These are phyloP conservation scores for Lophius piscatorius DNA, from an alignment of 2,113 vertebrate genomes.

Conservation along the genomic window DNA sequence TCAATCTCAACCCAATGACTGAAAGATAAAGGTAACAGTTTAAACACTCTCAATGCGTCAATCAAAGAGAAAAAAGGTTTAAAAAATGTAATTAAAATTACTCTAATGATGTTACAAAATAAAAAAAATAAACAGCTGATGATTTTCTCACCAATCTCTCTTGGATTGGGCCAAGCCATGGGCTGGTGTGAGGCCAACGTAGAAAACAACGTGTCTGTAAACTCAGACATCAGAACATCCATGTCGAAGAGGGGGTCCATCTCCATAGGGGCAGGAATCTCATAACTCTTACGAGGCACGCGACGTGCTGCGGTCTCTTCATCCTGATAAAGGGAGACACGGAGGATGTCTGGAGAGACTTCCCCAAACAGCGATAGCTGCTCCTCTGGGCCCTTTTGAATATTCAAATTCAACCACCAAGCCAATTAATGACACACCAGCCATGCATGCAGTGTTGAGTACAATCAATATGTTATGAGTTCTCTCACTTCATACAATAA, in stretches of 20 bases:
- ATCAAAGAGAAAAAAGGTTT: too few species aligned
- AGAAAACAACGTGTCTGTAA: slow-evolving; percentile 96
- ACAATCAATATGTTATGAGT: slow-evolving; percentile 10
- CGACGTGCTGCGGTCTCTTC: slow-evolving; percentile 83
- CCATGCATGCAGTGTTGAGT: slow-evolving; percentile 63
- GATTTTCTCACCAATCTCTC: slow-evolving; percentile 88
- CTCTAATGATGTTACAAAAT: neutral
- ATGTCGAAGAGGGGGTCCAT: slow-evolving; percentile 93
- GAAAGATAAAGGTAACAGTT: too few species aligned
- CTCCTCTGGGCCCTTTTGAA: slow-evolving; percentile 79
- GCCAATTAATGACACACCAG: slow-evolving; percentile 62
- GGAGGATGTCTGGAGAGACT: slow-evolving; percentile 83
- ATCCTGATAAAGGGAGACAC: slow-evolving; percentile 86
- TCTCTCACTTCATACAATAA: slow-evolving; percentile 9
- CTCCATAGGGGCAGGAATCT: slow-evolving; percentile 92
- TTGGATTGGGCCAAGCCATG: slow-evolving; percentile 90
- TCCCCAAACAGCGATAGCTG: slow-evolving; percentile 84
- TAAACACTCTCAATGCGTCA: too few species aligned
- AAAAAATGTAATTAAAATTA: neutral
- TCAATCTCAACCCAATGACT: too few species aligned
- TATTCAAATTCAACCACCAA: slow-evolving; percentile 68
- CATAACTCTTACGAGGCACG: slow-evolving; percentile 77
- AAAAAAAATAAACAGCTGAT: neutral
- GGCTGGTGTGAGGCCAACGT: slow-evolving; percentile 92
- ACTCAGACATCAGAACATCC: slow-evolving; percentile 95